Percentiles rank a stretch among this genome's conserved stretches.
phyloP scores from a whole-genome alignment of 2,797 vertebrate genomes.

The Neosilurus hyrtlii region DNA sequence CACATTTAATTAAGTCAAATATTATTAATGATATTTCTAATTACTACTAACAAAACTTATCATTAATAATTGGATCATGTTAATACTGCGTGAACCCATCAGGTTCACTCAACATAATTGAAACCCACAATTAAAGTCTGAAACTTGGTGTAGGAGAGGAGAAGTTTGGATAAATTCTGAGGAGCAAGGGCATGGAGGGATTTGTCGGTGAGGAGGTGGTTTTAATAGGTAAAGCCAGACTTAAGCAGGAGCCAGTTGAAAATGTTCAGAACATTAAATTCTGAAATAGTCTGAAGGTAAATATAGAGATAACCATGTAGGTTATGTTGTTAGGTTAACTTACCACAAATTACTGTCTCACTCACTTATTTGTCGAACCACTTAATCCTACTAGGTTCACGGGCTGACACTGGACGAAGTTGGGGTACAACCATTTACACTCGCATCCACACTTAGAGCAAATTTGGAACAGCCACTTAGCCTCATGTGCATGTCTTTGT shows the following conservation, averaged over 20 bases:
- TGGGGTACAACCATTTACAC: too few species aligned
- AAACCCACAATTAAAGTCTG: not conserved
- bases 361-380: too few species aligned
- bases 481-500: too few species aligned
- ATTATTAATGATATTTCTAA: not conserved
- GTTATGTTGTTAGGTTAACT: not conserved
- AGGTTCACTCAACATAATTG: too few species aligned
- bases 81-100: not conserved
- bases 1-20: not conserved
- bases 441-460: too few species aligned
- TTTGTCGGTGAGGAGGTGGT: too few species aligned
- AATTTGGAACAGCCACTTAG: too few species aligned
- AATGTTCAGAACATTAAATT: not conserved
- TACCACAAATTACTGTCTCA: not conserved
- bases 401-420: too few species aligned
- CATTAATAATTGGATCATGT: not conserved
- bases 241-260: not conserved
- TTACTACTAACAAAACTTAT: not conserved
- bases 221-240: not conserved
- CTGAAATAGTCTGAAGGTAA: not conserved
- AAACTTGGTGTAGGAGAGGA: too few species aligned
- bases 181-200: too few species aligned
- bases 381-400: too few species aligned
- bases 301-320: not conserved
- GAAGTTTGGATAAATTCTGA: too few species aligned